phyloP scores from a whole-genome alignment of 37 sponge, comb jelly and placozoan genomes.

The Axinella damicornis region DNA sequence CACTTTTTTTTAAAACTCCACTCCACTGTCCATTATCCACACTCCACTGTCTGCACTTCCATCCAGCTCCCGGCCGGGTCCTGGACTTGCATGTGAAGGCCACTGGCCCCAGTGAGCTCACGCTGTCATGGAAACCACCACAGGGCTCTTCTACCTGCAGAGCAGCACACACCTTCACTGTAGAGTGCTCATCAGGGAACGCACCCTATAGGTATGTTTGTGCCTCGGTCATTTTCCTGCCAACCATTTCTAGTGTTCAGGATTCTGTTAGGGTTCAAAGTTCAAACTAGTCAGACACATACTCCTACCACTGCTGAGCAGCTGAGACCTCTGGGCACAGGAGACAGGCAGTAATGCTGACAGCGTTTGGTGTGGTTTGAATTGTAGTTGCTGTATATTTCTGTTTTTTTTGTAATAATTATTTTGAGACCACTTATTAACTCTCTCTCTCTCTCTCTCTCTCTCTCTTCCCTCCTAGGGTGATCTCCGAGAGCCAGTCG shows the following conservation, averaged over 20 bases:
- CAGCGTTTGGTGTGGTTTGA: too few species aligned
- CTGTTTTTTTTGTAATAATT: too few species aligned
- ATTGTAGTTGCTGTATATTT: too few species aligned
- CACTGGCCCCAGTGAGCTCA: constrained; percentile 24
- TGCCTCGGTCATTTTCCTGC: background rate
- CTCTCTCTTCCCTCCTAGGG: constrained; percentile 8
- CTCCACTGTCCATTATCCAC: background rate
- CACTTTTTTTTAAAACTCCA: background rate
- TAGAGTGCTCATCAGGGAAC: constrained; percentile 2
- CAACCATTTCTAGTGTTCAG: too few species aligned
- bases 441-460: background rate
- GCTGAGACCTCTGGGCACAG: too few species aligned
- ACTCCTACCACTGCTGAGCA: too few species aligned
- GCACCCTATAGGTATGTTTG: background rate
- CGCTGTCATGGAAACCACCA: constrained; percentile 21
- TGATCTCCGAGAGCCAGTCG: constrained; percentile 6
- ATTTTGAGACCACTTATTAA: too few species aligned
- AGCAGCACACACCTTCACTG: background rate
- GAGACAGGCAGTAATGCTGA: too few species aligned
- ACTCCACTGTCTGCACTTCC: too few species aligned
- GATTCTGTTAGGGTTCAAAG: too few species aligned
- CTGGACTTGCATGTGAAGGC: constrained; percentile 5
- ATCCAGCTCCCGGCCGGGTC: constrained; percentile 10
- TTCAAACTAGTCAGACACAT: too few species aligned
- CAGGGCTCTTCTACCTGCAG: background rate